A percentile compares a stretch with the other conserved stretches of the same genome.
Conservation (phyloP, 2,888 invertebrate genomes). For the Romanomermis culicivorax region DNA sequence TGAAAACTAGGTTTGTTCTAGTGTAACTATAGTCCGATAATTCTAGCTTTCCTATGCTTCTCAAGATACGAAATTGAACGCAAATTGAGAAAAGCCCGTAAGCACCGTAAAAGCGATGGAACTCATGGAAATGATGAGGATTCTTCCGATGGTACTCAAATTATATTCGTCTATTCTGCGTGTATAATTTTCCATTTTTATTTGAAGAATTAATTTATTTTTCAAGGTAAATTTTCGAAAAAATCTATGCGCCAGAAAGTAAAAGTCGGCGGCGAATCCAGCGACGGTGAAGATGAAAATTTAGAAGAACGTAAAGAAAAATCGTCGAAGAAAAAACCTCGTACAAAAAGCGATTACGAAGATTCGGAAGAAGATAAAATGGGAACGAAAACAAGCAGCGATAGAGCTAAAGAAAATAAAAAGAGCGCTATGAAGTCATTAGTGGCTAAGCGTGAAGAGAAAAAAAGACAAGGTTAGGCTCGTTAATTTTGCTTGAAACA, state of each 20-base stretch:
- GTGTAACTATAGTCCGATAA: neutral
- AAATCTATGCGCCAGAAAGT: too few relatives aligned
- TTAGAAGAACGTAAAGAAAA: constrained; percentile 15
- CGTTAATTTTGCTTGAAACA: constrained; percentile 6
- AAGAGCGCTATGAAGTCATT: constrained; percentile 79
- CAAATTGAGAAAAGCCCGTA: constrained; percentile 55
- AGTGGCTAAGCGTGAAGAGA: constrained; percentile 70
- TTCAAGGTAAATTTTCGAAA: too few relatives aligned
- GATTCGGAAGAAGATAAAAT: constrained; percentile 40
- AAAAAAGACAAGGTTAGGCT: constrained; percentile 40
- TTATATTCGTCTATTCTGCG: too few relatives aligned
- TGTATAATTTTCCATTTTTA: too few relatives aligned
- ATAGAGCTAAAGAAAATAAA: constrained; percentile 50
- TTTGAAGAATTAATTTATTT: too few relatives aligned
- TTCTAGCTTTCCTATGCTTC: neutral
- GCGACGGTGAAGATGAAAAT: constrained; percentile 17
- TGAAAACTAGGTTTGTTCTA: constrained; percentile 78
- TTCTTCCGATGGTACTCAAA: too few relatives aligned
- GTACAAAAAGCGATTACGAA: constrained; percentile 13
- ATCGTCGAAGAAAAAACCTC: neutral
- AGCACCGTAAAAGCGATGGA: constrained; percentile 3
- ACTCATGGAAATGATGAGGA: too few relatives aligned
- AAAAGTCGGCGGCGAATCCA: constrained; percentile 13
- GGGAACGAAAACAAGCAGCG: constrained; percentile 63
- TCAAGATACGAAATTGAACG: constrained; percentile 75